These are phyloP conservation scores for Heterocephalus glaber DNA, from an alignment of 2,113 vertebrate genomes.

Conservation along the genomic window DNA sequence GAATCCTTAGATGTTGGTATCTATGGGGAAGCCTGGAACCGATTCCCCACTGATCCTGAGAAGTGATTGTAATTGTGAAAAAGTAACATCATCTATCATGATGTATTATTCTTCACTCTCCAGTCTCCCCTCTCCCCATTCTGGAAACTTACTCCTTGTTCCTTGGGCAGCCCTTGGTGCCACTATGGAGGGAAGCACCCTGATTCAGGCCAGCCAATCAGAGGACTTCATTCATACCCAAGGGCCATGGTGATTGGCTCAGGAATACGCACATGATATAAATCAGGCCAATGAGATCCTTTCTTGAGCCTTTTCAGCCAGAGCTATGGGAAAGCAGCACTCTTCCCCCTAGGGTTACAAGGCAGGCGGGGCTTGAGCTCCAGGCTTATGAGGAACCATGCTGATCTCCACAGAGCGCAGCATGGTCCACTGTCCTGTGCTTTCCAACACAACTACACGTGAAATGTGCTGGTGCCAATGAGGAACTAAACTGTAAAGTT, in stretches of 20 bases:
- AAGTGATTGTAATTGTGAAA: neutral
- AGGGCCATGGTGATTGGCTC: neutral
- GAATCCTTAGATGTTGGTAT: neutral
- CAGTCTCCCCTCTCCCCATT: neutral
- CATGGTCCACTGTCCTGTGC: neutral
- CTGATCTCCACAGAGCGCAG: neutral
- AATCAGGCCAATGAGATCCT: slow-evolving; percentile 29
- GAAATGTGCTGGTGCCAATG: neutral
- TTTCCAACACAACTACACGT: neutral
- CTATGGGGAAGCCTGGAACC: neutral
- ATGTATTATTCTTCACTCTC: neutral
- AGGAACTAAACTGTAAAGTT: neutral
- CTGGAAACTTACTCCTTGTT: neutral
- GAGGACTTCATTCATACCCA: neutral
- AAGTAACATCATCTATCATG: neutral
- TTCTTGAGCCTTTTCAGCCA: neutral
- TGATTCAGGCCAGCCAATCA: neutral
- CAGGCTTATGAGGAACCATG: neutral
- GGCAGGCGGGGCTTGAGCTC: neutral
- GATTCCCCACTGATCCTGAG: neutral
- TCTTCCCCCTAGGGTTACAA: neutral
- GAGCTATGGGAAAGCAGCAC: neutral
- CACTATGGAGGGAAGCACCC: neutral
- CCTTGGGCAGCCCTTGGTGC: neutral
- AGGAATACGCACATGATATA: neutral